Evolutionary conservation across 2,797 vertebrate species (phyloP).

Genomic region (Pangasius sanitwongsei): DNA sequence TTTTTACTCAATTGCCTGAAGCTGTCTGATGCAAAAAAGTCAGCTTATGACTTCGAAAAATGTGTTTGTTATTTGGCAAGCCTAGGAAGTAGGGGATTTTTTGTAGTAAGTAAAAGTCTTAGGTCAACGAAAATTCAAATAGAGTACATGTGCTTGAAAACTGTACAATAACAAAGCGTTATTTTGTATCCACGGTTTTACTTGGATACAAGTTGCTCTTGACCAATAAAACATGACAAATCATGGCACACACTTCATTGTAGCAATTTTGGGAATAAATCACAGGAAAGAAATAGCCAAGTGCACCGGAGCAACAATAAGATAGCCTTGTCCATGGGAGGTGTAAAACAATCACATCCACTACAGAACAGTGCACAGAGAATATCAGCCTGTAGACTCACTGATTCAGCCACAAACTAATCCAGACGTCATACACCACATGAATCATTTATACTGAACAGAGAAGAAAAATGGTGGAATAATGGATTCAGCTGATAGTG

Average conservation of each 20-base stretch:
- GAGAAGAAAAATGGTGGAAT: constrained; percentile 13
- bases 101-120: neutral
- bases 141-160: neutral
- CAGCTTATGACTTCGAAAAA: too few species aligned
- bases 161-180: neutral
- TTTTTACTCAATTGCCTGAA: neutral
- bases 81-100: neutral
- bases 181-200: neutral
- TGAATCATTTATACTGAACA: constrained; percentile 54
- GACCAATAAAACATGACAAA: too few species aligned
- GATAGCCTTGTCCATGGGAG: neutral
- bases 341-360: constrained; percentile 4
- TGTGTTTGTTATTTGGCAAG: too few species aligned
- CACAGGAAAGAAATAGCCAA: neutral
- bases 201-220: neutral
- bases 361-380: neutral
- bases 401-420: neutral
- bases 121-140: neutral
- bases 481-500: constrained; percentile 34
- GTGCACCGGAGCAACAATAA: neutral
- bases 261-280: neutral
- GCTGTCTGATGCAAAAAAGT: neutral
- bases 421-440: constrained; percentile 49
- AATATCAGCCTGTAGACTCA: neutral
- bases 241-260: neutral